Evolutionary conservation across 64 coral and sea anemone genomes (phyloP).

Genomic region (Porites lutea): DNA sequence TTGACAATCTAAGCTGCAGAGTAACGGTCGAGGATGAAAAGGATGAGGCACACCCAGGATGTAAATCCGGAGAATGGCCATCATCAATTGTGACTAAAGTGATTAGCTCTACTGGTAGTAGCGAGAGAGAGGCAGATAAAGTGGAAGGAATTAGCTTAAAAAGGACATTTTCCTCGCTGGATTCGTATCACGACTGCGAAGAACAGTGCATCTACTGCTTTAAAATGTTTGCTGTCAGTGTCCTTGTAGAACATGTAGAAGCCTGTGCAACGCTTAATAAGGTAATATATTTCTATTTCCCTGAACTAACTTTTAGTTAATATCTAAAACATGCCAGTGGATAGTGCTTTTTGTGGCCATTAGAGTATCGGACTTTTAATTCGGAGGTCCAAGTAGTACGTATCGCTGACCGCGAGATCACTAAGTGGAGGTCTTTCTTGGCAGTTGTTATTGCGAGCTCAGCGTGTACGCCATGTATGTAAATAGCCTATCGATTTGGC

Average conservation of each 20-base stretch:
- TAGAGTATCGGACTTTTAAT: not conserved
- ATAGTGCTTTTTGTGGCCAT: too few relatives aligned
- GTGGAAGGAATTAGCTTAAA: not conserved
- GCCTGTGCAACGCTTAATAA: constrained; percentile 5
- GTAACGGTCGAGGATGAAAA: not conserved
- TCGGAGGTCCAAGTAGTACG: too few relatives aligned
- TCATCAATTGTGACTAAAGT: not conserved
- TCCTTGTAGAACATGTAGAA: constrained; percentile 53
- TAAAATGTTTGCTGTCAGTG: constrained; percentile 50
- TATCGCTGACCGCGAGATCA: too few relatives aligned
- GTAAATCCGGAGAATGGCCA: not conserved
- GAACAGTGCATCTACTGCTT: constrained; percentile 61
- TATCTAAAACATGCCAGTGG: too few relatives aligned
- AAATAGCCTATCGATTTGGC: too few relatives aligned
- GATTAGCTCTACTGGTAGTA: not conserved
- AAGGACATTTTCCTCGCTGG: constrained; percentile 29
- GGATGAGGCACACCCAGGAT: not conserved
- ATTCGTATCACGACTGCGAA: constrained; percentile 46
- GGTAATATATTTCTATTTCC: not conserved
- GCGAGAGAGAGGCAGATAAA: not conserved
- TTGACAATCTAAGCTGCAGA: constrained; percentile 1
- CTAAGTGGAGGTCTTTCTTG: too few relatives aligned
- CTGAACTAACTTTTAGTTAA: too few relatives aligned
- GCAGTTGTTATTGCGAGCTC: too few relatives aligned
- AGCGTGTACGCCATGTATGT: too few relatives aligned